A percentile compares a stretch with the other conserved stretches of the same genome.
Evolutionary conservation across 2,888 invertebrate species (phyloP).

Genomic region (Drosophila quinaria): DNA sequence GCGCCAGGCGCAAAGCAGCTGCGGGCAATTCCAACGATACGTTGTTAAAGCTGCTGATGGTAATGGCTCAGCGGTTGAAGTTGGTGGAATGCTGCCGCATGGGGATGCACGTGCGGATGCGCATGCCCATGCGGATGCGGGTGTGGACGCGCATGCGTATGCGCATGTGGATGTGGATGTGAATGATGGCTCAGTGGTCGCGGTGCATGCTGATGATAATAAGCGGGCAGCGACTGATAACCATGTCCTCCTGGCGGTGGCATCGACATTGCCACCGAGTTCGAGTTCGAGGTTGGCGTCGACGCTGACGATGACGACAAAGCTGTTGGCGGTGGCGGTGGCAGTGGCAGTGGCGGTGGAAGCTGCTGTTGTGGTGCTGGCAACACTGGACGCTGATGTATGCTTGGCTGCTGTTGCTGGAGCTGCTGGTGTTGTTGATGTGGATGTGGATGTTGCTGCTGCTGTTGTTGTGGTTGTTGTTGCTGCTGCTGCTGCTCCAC

Average conservation of each 20-base stretch:
- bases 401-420: slow-evolving; percentile 1
- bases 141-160: slow-evolving; percentile 44
- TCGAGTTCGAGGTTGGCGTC: too few species aligned
- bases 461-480: slow-evolving; percentile 7
- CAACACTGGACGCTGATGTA: slow-evolving; percentile 23
- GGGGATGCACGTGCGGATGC: slow-evolving; percentile 47
- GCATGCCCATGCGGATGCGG: slow-evolving; percentile 40
- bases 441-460: slow-evolving; percentile 11
- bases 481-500: slow-evolving; percentile 26
- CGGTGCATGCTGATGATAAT: slow-evolving; percentile 44
- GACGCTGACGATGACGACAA: slow-evolving; percentile 20
- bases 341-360: slow-evolving; percentile 3
- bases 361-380: slow-evolving; percentile 15
- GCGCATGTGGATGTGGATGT: slow-evolving; percentile 41
- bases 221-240: slow-evolving; percentile 58
- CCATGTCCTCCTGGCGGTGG: slow-evolving; percentile 26
- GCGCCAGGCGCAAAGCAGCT: slow-evolving; percentile 45
- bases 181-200: slow-evolving; percentile 45
- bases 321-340: slow-evolving; percentile 22
- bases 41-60: slow-evolving; percentile 80
- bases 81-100: slow-evolving; percentile 52
- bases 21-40: slow-evolving; percentile 46
- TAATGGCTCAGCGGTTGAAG: slow-evolving; percentile 72
- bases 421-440: slow-evolving; percentile 5
- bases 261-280: slow-evolving; percentile 28